These are phyloP conservation scores for Planiliza haematocheilus DNA, from an alignment of 2,113 vertebrate species.

Conservation along the genomic window DNA sequence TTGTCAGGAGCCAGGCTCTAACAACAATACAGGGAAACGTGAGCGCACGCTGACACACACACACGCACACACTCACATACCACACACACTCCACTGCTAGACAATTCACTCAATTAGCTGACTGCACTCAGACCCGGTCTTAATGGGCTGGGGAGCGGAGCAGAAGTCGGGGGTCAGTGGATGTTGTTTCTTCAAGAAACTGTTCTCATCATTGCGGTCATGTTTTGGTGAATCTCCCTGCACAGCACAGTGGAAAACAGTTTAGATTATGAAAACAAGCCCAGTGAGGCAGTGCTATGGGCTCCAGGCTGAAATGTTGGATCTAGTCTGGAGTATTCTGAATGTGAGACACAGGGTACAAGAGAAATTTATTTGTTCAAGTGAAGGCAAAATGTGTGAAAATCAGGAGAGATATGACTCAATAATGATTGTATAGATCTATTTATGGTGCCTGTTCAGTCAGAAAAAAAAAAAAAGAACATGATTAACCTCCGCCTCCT, in stretches of 20 bases:
- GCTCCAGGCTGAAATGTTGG: not conserved
- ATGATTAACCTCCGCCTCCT: too few species aligned
- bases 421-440: too few species aligned
- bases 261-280: not conserved
- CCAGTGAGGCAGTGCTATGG: not conserved
- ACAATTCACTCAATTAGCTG: conserved; percentile 95
- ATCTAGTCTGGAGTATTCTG: not conserved
- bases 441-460: too few species aligned
- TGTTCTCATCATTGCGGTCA: conserved; percentile 46
- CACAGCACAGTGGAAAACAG: not conserved
- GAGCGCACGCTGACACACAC: not conserved
- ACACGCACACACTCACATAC: conserved; percentile 9
- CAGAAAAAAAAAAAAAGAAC: too few species aligned
- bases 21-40: conserved; percentile 85
- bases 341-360: too few species aligned
- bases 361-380: too few species aligned
- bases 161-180: conserved; percentile 33
- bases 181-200: conserved; percentile 32
- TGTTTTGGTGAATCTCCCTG: conserved; percentile 19
- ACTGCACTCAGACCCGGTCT: conserved; percentile 82
- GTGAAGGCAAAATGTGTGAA: too few species aligned
- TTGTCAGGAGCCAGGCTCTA: conserved; percentile 90
- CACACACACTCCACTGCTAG: conserved; percentile 80
- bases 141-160: conserved; percentile 76
- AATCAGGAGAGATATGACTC: too few species aligned